Base-by-base conservation (phyloP, 2,797 vertebrate species). In the Urosaurus nigricauda region DNA sequence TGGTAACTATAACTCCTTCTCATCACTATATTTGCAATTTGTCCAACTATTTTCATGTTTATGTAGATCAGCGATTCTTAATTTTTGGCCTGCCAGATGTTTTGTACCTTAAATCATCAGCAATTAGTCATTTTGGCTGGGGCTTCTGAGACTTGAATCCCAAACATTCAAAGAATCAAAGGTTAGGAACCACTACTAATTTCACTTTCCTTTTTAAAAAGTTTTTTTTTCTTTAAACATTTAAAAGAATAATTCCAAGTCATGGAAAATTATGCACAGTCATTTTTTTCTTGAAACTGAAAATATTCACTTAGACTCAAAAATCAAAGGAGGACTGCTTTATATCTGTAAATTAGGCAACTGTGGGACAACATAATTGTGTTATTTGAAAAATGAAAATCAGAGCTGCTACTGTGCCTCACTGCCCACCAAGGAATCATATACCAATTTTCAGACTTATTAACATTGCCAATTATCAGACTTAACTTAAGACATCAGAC, bases 141-240 rank as follows among this genome's bases (percentile, higher is more conserved):
- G 17, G 3, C 17, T 60, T 60, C 17, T 60, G 58, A 60, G 58
- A 60, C 16, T 19, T 60, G 3, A 60, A 19, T 60, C 17, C 17
- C 19, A 60, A 60, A 60, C 14, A 17, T 60, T 60, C 21, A 19
- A 60, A 19, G 17, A 60, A 60, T 17, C 17, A 60, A 21, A 56
- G 3, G 53, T 56, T 56, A 56, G 21, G 17, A 58, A 77, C 65
- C 53, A 37, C 79, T 80, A 58, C 58, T 86, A 65, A 1, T 24
- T 86, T 86, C 43, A 43, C 58, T 86, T 86, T 58, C 13, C 21
- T 63, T 47, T 78, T 77, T n/a, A 4, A 60, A 60, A 51, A 47
- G 6, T 19, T 35, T 86, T 63, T 19, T 35, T 86, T 63, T 85
- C 77, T 85, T 77, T 85, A 77, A 77, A 56, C 2, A n/a, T 60